Evolutionary conservation across 1,140 invertebrate genomes (phyloP).

Genomic region (Coelopa frigida): DNA sequence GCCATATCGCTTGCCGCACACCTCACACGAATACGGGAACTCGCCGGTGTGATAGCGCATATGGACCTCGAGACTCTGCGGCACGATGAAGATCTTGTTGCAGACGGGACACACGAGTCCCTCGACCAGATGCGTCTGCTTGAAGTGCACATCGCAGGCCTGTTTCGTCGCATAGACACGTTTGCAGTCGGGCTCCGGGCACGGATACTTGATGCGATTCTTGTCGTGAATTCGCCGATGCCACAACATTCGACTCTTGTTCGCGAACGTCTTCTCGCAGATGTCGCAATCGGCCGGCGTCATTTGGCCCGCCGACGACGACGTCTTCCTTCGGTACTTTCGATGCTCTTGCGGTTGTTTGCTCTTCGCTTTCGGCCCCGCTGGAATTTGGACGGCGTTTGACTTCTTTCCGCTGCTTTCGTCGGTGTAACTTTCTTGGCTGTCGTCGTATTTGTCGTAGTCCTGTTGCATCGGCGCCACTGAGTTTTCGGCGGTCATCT

Average conservation of each 20-base stretch:
- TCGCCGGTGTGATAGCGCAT: conserved; percentile 54
- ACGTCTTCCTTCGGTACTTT: neutral
- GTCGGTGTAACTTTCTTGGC: too few relatives aligned
- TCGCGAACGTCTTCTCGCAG: conserved; percentile 4
- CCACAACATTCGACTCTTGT: conserved; percentile 13
- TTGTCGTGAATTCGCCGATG: conserved; percentile 20
- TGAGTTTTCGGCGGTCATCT: too few relatives aligned
- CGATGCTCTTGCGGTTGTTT: neutral
- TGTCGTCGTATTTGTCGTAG: too few relatives aligned
- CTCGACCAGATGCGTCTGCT: conserved; percentile 14
- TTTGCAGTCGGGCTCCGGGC: conserved; percentile 12
- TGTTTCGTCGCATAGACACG: conserved; percentile 20
- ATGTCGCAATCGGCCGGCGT: neutral
- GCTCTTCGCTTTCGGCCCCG: conserved; percentile 1
- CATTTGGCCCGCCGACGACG: neutral
- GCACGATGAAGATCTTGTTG: conserved; percentile 46
- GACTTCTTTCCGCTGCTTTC: too few relatives aligned
- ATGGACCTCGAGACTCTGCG: conserved; percentile 52
- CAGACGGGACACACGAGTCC: conserved; percentile 41
- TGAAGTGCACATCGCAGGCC: conserved; percentile 21
- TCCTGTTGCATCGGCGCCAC: too few relatives aligned
- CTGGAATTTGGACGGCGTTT: too few relatives aligned
- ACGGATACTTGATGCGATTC: conserved; percentile 18
- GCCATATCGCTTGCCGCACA: conserved; percentile 51
- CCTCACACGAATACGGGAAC: conserved; percentile 49